phyloP scores from a whole-genome alignment of 2,113 vertebrate genomes.

The Montifringilla adamsi region DNA sequence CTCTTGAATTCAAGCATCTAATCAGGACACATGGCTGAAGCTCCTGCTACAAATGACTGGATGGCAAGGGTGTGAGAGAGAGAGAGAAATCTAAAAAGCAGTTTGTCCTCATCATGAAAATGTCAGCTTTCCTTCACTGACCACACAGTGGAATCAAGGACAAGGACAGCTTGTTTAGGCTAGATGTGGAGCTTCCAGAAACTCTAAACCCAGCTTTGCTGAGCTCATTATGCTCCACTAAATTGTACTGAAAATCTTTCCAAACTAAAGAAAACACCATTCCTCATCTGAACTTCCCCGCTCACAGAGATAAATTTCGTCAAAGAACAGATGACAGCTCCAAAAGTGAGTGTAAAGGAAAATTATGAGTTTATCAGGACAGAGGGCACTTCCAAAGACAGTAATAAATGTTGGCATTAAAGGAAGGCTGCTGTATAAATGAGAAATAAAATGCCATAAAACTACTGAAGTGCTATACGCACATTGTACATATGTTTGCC shows the following conservation, averaged over 20 bases:
- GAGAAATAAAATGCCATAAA: slow-evolving; percentile 52
- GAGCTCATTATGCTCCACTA: slow-evolving; percentile 19
- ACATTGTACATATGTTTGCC: neutral
- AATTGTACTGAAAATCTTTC: slow-evolving; percentile 24
- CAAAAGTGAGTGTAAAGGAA: slow-evolving; percentile 30
- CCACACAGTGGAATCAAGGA: neutral
- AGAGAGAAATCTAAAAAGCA: neutral
- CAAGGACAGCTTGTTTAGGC: neutral
- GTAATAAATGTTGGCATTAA: slow-evolving; percentile 50
- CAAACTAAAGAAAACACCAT: slow-evolving; percentile 33
- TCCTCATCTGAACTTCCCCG: neutral
- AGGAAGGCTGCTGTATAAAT: slow-evolving; percentile 23
- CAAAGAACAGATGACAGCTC: slow-evolving; percentile 21
- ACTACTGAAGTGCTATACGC: slow-evolving; percentile 13
- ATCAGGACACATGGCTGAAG: neutral
- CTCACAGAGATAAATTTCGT: slow-evolving; percentile 4
- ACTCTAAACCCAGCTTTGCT: neutral
- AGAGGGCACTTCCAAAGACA: slow-evolving; percentile 25
- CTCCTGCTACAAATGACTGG: neutral
- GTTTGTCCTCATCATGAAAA: slow-evolving; percentile 6
- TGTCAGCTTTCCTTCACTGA: neutral
- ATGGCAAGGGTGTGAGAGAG: neutral
- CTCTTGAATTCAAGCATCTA: neutral
- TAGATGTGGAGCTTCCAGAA: neutral
- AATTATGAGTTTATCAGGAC: slow-evolving; percentile 45